Evolutionary conservation across 2,113 vertebrate species (phyloP).

Genomic region (Centrocercus urophasianus): DNA sequence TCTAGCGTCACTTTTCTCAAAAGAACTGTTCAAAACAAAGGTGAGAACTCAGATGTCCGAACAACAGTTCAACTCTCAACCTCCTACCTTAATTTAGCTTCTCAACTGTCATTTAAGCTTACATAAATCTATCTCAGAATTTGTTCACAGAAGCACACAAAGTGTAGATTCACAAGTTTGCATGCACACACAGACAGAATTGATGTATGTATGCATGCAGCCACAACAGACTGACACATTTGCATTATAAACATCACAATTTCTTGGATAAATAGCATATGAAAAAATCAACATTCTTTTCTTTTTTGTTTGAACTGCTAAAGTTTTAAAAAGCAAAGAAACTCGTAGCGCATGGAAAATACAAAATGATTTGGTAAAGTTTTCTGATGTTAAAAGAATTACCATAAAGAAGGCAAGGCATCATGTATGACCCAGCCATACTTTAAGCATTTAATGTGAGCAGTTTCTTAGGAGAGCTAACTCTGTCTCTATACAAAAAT

Average conservation of each 20-base stretch:
- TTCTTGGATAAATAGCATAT: not conserved
- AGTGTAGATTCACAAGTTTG: not conserved
- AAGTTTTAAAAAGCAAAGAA: not conserved
- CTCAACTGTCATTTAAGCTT: not conserved
- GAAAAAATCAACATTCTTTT: not conserved
- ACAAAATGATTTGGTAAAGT: not conserved
- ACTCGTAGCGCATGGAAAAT: not conserved
- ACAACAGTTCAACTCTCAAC: not conserved
- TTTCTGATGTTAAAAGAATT: not conserved
- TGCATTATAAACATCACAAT: not conserved
- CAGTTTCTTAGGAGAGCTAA: not conserved
- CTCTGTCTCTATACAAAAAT: not conserved
- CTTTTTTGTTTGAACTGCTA: not conserved
- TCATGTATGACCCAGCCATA: not conserved
- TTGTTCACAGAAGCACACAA: not conserved
- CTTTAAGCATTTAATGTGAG: fast-evolving
- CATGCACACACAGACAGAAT: not conserved
- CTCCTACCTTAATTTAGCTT: not conserved
- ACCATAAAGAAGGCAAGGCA: not conserved
- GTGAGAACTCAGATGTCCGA: not conserved
- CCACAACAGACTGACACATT: not conserved
- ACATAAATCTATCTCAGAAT: not conserved
- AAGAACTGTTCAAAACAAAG: not conserved
- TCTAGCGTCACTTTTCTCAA: not conserved
- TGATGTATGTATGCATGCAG: fast-evolving